These are phyloP conservation scores for Shargacucullia verbasci DNA, from an alignment of 2,888 invertebrate species.

Conservation along the genomic window DNA sequence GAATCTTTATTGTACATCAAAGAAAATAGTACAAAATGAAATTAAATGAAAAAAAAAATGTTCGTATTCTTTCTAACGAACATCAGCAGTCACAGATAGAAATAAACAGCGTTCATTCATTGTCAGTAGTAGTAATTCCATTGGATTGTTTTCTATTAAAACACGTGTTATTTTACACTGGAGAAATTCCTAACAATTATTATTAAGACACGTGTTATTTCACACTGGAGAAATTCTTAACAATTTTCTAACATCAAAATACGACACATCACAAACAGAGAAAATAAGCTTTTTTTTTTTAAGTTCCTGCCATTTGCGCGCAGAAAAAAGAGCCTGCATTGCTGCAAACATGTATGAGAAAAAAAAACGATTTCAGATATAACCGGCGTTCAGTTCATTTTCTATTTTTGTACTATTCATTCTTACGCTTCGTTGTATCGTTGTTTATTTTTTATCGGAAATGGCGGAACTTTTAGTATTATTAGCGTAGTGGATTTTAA, in stretches of 20 bases:
- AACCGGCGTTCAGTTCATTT: slow-evolving; percentile 23
- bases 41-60: no score
- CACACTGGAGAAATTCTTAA: background rate
- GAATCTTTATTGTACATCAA: no score
- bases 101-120: no score
- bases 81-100: no score
- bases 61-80: no score
- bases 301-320: slow-evolving; percentile 20
- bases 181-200: background rate
- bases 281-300: background rate
- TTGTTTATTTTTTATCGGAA: slow-evolving; percentile 24
- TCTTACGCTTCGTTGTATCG: background rate
- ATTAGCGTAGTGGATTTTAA: no score
- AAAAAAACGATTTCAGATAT: slow-evolving; percentile 15
- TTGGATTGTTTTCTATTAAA: background rate
- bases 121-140: no score
- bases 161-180: background rate
- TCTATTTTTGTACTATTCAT: slow-evolving; percentile 20
- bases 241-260: background rate
- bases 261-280: background rate
- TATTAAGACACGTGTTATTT: no score
- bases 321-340: slow-evolving; percentile 26
- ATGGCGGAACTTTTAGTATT: no score
- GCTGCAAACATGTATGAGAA: slow-evolving; percentile 8
- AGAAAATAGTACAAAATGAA: no score